These are phyloP conservation scores for Mungos mungo DNA, from an alignment of 2,113 vertebrate species.

Conservation along the genomic window DNA sequence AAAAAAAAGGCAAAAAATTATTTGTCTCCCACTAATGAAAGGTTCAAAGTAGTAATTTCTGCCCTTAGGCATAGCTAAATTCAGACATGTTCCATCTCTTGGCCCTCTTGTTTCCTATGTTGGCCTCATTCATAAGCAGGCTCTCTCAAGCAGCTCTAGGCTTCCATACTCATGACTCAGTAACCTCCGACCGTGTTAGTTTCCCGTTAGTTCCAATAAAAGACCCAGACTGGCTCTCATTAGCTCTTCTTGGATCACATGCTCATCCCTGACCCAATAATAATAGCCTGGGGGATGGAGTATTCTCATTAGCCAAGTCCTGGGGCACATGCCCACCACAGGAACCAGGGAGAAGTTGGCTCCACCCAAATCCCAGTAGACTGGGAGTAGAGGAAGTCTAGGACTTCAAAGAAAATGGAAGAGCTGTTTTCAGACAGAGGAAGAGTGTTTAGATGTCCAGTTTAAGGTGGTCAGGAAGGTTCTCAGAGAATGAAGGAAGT, in stretches of 20 bases:
- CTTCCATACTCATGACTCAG: background rate
- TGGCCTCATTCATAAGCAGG: background rate
- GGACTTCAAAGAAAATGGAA: background rate
- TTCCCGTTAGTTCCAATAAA: conserved; percentile 5
- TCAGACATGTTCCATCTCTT: background rate
- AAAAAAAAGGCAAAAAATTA: background rate
- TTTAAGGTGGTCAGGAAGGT: background rate
- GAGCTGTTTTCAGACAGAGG: background rate
- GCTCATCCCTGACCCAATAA: background rate
- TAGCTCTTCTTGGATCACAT: background rate
- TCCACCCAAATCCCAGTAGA: background rate
- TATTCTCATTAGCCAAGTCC: background rate
- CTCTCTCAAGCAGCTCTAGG: background rate
- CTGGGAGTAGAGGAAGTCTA: background rate
- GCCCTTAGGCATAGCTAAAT: background rate
- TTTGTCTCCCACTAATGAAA: background rate
- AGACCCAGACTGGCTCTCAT: background rate
- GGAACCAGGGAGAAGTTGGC: background rate
- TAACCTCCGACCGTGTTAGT: background rate
- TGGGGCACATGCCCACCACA: background rate
- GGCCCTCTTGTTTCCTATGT: background rate
- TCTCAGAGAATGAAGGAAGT: background rate
- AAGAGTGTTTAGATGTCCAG: background rate
- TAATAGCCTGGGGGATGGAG: background rate
- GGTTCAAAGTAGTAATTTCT: background rate